These are phyloP conservation scores for Zaprionus inermis DNA, from an alignment of 1,140 invertebrate species.

Conservation along the genomic window DNA sequence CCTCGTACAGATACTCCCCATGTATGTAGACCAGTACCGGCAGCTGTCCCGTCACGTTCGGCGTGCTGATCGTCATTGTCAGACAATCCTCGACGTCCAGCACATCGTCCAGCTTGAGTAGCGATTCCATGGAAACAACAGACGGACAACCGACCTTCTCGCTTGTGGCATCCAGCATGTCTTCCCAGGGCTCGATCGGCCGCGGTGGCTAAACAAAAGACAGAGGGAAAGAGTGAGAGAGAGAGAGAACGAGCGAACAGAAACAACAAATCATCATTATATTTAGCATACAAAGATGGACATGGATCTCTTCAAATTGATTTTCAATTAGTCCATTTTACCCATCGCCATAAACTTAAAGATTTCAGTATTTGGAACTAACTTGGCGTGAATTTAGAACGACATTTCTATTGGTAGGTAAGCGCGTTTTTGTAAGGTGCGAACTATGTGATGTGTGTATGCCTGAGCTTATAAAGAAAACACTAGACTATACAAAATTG, in stretches of 20 bases:
- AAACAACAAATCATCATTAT: neutral
- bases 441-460: neutral
- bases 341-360: neutral
- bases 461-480: neutral
- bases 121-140: slow-evolving; percentile 73
- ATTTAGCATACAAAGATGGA: neutral
- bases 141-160: slow-evolving; percentile 86
- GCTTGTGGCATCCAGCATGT: slow-evolving; percentile 85
- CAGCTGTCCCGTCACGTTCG: slow-evolving; percentile 60
- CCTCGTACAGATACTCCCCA: slow-evolving; percentile 81
- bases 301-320: slow-evolving; percentile 6
- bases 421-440: neutral
- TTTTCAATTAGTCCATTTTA: slow-evolving; percentile 7
- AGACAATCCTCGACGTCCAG: slow-evolving; percentile 79
- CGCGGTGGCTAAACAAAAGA: slow-evolving; percentile 85
- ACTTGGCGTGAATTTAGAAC: neutral
- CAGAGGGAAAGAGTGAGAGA: too few species aligned
- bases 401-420: neutral
- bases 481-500: neutral
- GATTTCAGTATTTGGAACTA: neutral
- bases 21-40: slow-evolving; percentile 83
- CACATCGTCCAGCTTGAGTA: slow-evolving; percentile 69
- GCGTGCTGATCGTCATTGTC: slow-evolving; percentile 75
- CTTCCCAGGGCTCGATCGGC: slow-evolving; percentile 86
- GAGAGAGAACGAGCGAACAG: neutral